Base-by-base conservation (phyloP, 2,113 vertebrate genomes). In the Syngnathus typhle region DNA sequence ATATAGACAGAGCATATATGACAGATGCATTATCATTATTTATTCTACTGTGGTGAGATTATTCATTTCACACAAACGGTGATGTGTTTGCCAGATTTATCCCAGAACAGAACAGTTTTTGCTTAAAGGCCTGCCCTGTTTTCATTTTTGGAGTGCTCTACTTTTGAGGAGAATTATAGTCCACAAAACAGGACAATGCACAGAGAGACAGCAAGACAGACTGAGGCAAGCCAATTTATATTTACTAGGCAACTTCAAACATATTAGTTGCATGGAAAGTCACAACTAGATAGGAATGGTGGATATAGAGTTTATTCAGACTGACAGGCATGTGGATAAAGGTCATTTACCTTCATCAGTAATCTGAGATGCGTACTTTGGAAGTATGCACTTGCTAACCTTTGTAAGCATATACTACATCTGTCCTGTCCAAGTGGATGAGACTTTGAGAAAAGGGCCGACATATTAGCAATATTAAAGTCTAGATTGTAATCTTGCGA, bases 121-220 rank as follows among this genome's bases (percentile, higher is more conserved):
- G 59, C 36, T 60, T 9, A 41, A 60, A 41, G 59, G 59, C 59
- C 19, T 41, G 59, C n/a, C 59, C 59, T 11, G 19, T 61, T 61
- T 61, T 61, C 60, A 61, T 61, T 23, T 61, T 43, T 38, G 15
- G 58, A 60, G 19, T 21, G 38, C 10, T 43, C 38, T 39, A 39
- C 19, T 61, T 61, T 43, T 61, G 37, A 21, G 37, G 18, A 39
- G 36, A 38, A 39, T 39, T 39, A 39, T 39, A 12, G 58, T 60
- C 36, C 58, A 60, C 39, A 43, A 43, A 43, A 15, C 11, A 61
- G 38, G 60, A 43, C 19, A 23, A 13, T 23, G 38, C 58, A 39
- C 16, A 60, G 58, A 61, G 59, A 60, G 5, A 55, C 23, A 56
- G 43, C 39, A 39, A 43, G 44, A 46, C 44, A 47, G 36, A 60